Base-by-base conservation (phyloP, 2,888 invertebrate species). In the Crocallis elinguaria region DNA sequence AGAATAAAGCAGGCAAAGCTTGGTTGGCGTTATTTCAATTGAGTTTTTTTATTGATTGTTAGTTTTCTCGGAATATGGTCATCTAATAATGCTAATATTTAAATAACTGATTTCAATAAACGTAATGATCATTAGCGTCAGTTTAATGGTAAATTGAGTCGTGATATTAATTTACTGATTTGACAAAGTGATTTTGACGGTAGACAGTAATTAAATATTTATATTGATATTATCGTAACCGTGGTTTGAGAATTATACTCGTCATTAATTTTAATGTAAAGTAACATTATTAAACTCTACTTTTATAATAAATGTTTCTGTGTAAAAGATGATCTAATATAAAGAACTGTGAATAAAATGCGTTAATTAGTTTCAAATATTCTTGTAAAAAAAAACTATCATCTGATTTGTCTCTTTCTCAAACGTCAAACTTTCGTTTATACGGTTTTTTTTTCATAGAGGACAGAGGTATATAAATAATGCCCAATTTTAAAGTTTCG, bases 401-500 rank as follows among this genome's bases (percentile, higher is more conserved):
- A n/a, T n/a, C n/a, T n/a, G n/a, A 8, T 23, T 8, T 23, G 5
- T 23, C 23, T 8, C 7, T 7, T 23, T 16, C 16, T 4, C 13
- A 13, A 21, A 21, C 7, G 12, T 19, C 0, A 33, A 35, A 37
- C 13, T 11, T 36, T 42, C 27, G 29, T 35, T 29, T 2, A 16
- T 39, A 29, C 27, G 33, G 23, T 50, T 32, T 50, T 54, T 13
- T 49, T 60, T 57, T 60, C 57, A 57, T 53, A 51, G 49, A 41
- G 25, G 11, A 57, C 52, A 51, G 49, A 41, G 25, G 11, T 0
- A 9, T 32, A 54, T 79, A 79, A 78, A 80, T 80, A 77, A 77
- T 73, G 53, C 67, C 79, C 82, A 84, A 85, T 84, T 88, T 84
- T 84, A 84, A 84, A 81, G 75, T 82, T 84, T 80, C 74, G 76